A percentile compares a stretch with the other conserved stretches of the same genome.
These are phyloP conservation scores for Liparis tanakae DNA, from an alignment of 2,797 vertebrate genomes.

Conservation along the genomic window DNA sequence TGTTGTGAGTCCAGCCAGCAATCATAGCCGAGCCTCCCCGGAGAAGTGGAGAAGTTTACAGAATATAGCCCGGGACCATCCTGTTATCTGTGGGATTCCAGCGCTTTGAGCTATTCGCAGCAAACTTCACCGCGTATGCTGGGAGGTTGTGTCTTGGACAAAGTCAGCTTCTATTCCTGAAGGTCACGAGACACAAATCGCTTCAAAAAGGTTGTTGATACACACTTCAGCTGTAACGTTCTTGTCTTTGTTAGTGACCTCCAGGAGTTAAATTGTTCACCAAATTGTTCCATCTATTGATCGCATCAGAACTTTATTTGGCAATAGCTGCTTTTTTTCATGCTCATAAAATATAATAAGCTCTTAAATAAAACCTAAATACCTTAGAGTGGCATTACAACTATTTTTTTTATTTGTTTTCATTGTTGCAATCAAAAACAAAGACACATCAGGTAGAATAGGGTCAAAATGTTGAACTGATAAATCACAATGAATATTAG, in stretches of 20 bases:
- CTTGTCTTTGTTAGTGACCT: background rate
- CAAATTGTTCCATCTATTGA: background rate
- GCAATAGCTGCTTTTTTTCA: background rate
- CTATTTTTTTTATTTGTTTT: background rate
- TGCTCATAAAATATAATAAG: background rate
- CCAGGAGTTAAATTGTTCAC: background rate
- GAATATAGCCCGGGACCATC: slow-evolving; percentile 43
- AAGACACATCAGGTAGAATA: background rate
- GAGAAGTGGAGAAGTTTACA: slow-evolving; percentile 51
- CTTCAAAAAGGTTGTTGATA: slow-evolving; percentile 48
- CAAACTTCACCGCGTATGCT: slow-evolving; percentile 19
- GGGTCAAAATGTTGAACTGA: background rate
- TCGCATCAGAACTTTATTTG: background rate
- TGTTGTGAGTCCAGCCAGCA: slow-evolving; percentile 48
- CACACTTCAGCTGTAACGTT: slow-evolving; percentile 31
- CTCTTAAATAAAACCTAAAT: slow-evolving; percentile 3
- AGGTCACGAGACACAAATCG: slow-evolving; percentile 17
- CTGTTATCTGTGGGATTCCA: slow-evolving; percentile 57
- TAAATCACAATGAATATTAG: background rate
- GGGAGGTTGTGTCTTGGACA: slow-evolving; percentile 47
- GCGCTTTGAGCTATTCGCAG: slow-evolving; percentile 59
- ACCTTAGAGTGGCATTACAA: background rate
- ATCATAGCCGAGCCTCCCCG: slow-evolving; percentile 26
- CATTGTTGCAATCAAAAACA: too few species aligned
- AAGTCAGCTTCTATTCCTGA: slow-evolving; percentile 39